Base-by-base conservation (phyloP, 2,888 invertebrate species). In the Carcina quercana region DNA sequence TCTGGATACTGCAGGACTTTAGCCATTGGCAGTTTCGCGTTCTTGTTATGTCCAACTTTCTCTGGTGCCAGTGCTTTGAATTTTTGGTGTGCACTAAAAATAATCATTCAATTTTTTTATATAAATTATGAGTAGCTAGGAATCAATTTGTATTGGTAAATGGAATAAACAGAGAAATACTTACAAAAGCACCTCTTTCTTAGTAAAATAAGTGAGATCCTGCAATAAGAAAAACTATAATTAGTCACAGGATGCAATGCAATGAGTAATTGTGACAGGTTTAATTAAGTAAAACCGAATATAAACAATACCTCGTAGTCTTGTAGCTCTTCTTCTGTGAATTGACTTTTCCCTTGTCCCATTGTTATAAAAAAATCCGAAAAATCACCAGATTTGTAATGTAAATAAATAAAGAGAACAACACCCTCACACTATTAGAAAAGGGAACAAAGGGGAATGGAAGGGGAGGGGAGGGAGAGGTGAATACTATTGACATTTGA, bases 171-270 rank as follows among this genome's bases (percentile, higher is more conserved):
- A n/a, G n/a, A n/a, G n/a, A n/a, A n/a, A n/a, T 53, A 89, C 92
- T 91, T 84, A 95, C 95, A 91, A 90, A 40, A 96, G 75, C 28
- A 97, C 95, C 87, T 97, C 96, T 57, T 95, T 95, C 61, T 94
- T 94, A 1, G 94, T 94, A 66, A 97, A 96, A 74, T 95, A 96
- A 11, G 96, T 96, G 43, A 96, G 87, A 76, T 96, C 96, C 94
- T 95, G 75, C 28, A 87, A 86, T 40, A 12, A 43, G 38, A 47
- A 38, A 3, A 28, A 5, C 11, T 25, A 25, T 25, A 38, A 44
- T 54, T 45, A 54, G 42, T 47, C 44, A 54, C 35, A 22, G 10
- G 12, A 24, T 24, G 24, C 10, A 10, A 20, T 20, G 8, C 20
- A 20, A 10, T 8, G 3, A 20, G 10, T 20, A 7, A 8, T 19